phyloP scores from a whole-genome alignment of 1,140 invertebrate genomes.

The Scaptomyza montana region DNA sequence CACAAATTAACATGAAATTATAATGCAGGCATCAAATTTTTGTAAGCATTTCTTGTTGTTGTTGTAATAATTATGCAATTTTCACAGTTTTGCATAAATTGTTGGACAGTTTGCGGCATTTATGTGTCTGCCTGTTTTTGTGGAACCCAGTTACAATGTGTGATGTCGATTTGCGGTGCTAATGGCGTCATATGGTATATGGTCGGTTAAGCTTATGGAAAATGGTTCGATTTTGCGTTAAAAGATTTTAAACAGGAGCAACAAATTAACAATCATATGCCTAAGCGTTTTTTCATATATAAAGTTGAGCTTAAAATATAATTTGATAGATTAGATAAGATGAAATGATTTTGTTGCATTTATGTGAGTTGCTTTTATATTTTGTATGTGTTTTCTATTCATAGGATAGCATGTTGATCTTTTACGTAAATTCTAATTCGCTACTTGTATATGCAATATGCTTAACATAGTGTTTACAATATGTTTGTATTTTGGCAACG shows the following conservation, averaged over 20 bases:
- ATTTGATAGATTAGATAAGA: conserved; percentile 3
- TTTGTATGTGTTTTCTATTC: too few species aligned
- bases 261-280: not conserved
- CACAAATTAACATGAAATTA: conserved; percentile 68
- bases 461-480: not conserved
- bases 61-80: conserved; percentile 62
- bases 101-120: conserved; percentile 47
- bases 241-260: conserved; percentile 12
- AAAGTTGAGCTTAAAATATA: not conserved
- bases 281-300: not conserved
- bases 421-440: not conserved
- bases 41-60: conserved; percentile 42
- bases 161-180: conserved; percentile 16
- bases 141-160: not conserved
- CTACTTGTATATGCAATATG: not conserved
- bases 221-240: conserved; percentile 47
- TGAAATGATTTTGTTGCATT: not conserved
- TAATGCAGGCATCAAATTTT: conserved; percentile 57
- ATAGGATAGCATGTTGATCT: not conserved
- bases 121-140: conserved; percentile 27
- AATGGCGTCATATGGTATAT: conserved; percentile 17
- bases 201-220: conserved; percentile 19
- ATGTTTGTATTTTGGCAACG: not conserved
- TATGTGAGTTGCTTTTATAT: too few species aligned
- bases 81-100: conserved; percentile 58